Evolutionary conservation across 2,113 vertebrate genomes (phyloP), one percentile per base, ranked within the genome.

Genomic region (Tonatia bakeri): DNA sequence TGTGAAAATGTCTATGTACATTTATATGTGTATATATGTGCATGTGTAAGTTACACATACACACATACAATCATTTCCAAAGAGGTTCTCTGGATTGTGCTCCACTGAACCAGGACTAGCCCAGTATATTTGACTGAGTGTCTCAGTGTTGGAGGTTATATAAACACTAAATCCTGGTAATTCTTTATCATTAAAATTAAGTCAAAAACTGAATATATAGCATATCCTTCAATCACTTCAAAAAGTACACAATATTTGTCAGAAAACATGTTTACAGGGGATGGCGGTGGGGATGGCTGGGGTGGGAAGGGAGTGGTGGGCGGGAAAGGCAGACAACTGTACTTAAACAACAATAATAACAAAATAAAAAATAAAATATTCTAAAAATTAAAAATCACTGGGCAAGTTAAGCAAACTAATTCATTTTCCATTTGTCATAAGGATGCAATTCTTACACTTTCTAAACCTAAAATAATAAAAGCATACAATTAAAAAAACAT

Each of bases 351-450:
- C 56, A 59, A 59, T 24, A 24, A 59, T 56, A 56, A 56, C 9
- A 56, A 22, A 24, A 59, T 17, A 22, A 59, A 56, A 59, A 59
- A 59, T 59, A 59, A 61, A 31, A 61, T 67, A 91, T 36, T 87
- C 90, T 86, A 86, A 95, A 97, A 96, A 95, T 95, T 95, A 96
- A 94, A 95, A 95, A 90, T 89, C 85, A 89, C 65, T 45, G 38
- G 38, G n/a, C 26, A 95, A 95, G 72, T 76, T 72, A 87, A 87
- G 61, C 45, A 90, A 75, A 89, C 67, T 75, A 43, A 86, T 87
- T 92, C 31, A 75, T 75, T 94, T 96, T 95, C 90, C 90, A 87
- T 47, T 95, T 95, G 94, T 96, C 81, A 88, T 70, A 88, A 79
- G 61, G 81, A 91, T 79, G 38, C 16, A 89, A 92, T 75, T 82